Conservation (phyloP, 2,113 vertebrate species). For the Geococcyx californianus region DNA sequence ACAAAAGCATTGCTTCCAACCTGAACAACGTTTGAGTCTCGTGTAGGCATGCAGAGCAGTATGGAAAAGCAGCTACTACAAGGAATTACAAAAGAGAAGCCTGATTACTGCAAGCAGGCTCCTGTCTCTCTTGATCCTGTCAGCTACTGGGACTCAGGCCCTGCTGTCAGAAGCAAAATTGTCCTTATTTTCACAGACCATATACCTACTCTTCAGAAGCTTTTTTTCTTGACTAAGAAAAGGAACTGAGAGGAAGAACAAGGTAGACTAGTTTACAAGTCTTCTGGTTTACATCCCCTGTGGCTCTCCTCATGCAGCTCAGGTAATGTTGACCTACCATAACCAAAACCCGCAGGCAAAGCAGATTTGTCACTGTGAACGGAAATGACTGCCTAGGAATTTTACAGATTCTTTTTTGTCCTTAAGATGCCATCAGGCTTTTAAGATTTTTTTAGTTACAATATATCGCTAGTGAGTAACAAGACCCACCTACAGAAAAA, state of each 20-base stretch:
- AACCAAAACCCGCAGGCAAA: neutral
- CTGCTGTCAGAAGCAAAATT: neutral
- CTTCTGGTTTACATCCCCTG: neutral
- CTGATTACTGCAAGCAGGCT: neutral
- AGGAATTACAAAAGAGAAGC: neutral
- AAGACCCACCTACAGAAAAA: neutral
- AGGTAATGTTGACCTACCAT: neutral
- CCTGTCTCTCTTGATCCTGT: neutral
- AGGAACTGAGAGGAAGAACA: neutral
- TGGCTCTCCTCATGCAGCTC: neutral
- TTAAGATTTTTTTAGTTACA: neutral
- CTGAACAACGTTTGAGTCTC: neutral
- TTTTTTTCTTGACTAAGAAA: neutral
- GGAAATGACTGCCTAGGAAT: neutral
- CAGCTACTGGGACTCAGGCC: neutral
- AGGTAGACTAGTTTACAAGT: neutral
- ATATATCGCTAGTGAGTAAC: neutral
- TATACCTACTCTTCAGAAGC: neutral
- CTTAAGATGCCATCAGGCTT: neutral
- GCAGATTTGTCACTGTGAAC: neutral
- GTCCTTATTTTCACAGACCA: neutral
- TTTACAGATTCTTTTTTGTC: neutral
- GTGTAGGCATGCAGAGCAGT: neutral
- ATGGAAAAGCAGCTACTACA: neutral
- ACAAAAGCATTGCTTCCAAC: neutral